These are phyloP conservation scores for Lottia gigantea DNA, from an alignment of 2,888 invertebrate species.

Conservation along the genomic window DNA sequence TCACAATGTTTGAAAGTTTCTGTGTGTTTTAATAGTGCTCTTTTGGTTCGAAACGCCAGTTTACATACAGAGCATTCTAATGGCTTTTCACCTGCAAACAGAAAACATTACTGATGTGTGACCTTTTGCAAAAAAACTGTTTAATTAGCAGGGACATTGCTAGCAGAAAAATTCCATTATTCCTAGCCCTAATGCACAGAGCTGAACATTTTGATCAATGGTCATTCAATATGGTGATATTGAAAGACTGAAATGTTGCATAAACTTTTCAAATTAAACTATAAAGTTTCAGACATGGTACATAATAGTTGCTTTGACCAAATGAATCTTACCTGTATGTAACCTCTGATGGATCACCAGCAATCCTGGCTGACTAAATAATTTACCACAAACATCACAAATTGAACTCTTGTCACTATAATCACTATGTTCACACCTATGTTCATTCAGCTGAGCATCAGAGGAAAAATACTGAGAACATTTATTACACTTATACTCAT, in stretches of 20 bases:
- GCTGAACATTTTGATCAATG: too few relatives aligned
- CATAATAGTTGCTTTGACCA: too few relatives aligned
- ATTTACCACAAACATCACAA: constrained; percentile 51
- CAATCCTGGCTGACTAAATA: constrained; percentile 44
- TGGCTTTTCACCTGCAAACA: constrained; percentile 51
- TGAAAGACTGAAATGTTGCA: background rate
- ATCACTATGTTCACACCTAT: background rate
- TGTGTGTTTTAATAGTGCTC: constrained; percentile 52
- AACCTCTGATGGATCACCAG: constrained; percentile 42
- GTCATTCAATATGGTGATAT: too few relatives aligned
- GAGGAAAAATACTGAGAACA: background rate
- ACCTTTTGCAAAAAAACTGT: too few relatives aligned
- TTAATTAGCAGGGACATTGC: too few relatives aligned
- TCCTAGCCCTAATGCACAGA: too few relatives aligned
- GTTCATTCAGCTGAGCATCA: background rate
- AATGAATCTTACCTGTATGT: constrained; percentile 41
- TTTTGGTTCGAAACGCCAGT: constrained; percentile 48
- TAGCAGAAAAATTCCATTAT: too few relatives aligned
- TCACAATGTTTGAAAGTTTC: constrained; percentile 51
- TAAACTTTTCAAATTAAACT: background rate
- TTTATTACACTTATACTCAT: constrained; percentile 12
- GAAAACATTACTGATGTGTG: background rate
- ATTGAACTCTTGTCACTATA: constrained; percentile 37
- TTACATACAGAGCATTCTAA: constrained; percentile 52
- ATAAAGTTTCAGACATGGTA: too few relatives aligned